Conservation (phyloP, 2,113 vertebrate species). For the Pungitius pungitius region DNA sequence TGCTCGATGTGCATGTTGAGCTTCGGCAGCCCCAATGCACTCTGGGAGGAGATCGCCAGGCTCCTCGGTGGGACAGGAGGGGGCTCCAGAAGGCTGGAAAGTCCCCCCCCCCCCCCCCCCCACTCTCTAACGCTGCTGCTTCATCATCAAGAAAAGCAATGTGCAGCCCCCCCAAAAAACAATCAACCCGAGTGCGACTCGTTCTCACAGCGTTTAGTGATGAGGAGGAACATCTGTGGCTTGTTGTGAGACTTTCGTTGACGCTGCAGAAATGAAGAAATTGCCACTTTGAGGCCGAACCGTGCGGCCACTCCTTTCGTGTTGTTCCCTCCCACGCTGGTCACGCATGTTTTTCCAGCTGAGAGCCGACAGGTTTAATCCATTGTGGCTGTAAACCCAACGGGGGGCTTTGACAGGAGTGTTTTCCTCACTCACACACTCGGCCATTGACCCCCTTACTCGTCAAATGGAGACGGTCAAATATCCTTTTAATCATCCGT, state of each 20-base stretch:
- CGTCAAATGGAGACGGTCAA: conserved; percentile 4
- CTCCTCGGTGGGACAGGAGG: conserved; percentile 42
- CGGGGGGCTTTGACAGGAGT: conserved; percentile 45
- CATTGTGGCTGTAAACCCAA: conserved; percentile 58
- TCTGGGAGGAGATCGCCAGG: conserved; percentile 48
- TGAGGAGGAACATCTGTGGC: conserved; percentile 52
- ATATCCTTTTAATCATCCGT: neutral
- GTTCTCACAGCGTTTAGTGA: conserved; percentile 58
- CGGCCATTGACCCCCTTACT: conserved; percentile 27
- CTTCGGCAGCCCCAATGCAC: conserved; percentile 21
- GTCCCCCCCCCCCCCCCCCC: conserved; percentile 23
- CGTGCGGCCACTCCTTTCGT: conserved; percentile 17
- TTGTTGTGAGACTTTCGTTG: conserved; percentile 47
- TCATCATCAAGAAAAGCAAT: conserved; percentile 69
- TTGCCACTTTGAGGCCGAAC: conserved; percentile 30
- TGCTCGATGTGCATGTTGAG: conserved; percentile 14
- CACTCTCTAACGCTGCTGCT: conserved; percentile 37
- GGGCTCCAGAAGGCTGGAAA: conserved; percentile 64
- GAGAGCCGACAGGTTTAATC: conserved; percentile 63
- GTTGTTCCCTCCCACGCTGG: neutral
- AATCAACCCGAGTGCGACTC: conserved; percentile 62
- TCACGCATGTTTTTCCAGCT: conserved; percentile 37
- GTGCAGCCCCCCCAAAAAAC: conserved; percentile 44
- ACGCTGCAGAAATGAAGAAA: conserved; percentile 29
- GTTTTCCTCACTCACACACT: conserved; percentile 46